A percentile compares a stretch with the other conserved stretches of the same genome.
Evolutionary conservation across 2,113 vertebrate species (phyloP).

Genomic region (Tenebrosternarchus preto): DNA sequence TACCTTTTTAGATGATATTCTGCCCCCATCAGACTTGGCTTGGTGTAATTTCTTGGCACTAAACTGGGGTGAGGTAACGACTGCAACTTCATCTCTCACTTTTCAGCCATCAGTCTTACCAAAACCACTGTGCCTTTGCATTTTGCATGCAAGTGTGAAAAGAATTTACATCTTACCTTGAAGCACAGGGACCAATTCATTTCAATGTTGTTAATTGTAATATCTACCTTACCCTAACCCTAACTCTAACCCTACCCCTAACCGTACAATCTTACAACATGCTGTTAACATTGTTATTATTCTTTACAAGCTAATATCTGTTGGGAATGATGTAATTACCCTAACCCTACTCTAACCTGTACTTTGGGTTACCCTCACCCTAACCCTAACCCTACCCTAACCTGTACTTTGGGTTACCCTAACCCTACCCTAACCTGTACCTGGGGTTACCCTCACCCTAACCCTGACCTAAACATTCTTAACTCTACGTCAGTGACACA

Average conservation of each 20-base stretch:
- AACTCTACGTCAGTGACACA: not conserved
- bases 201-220: too few relatives aligned
- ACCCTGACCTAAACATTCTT: too few relatives aligned
- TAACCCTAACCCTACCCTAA: too few relatives aligned
- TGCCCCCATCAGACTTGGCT: conserved; percentile 20
- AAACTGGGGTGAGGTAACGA: conserved; percentile 41
- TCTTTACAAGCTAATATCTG: not conserved
- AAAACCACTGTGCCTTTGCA: conserved; percentile 26
- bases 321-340: too few relatives aligned
- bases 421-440: too few relatives aligned
- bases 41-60: conserved; percentile 43
- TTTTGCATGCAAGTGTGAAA: conserved; percentile 39
- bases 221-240: too few relatives aligned
- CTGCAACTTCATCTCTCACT: conserved; percentile 42
- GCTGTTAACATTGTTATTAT: conserved; percentile 31
- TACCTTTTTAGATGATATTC: conserved; percentile 42
- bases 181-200: conserved; percentile 24
- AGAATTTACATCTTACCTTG: conserved; percentile 30
- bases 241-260: too few relatives aligned
- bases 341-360: too few relatives aligned
- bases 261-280: conserved; percentile 32
- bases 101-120: conserved; percentile 24
- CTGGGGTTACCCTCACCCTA: too few relatives aligned
- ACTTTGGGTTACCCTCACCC: too few relatives aligned
- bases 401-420: too few relatives aligned